Evolutionary conservation across 2,888 invertebrate species (phyloP).

Genomic region (Drosophila mulleri): DNA sequence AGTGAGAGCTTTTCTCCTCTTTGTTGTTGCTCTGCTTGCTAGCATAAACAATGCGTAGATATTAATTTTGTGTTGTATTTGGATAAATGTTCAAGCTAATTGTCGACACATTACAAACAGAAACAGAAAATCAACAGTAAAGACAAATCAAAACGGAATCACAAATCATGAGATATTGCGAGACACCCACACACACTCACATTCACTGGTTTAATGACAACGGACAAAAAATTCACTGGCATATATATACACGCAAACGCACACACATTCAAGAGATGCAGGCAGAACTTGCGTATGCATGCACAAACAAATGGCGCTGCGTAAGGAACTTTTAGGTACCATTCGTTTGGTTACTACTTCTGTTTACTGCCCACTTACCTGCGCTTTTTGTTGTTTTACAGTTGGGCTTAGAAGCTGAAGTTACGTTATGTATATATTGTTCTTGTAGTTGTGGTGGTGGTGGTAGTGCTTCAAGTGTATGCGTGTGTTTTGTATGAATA

Average conservation of each 20-base stretch:
- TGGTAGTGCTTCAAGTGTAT: constrained; percentile 40
- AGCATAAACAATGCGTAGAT: constrained; percentile 73
- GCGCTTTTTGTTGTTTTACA: constrained; percentile 55
- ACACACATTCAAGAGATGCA: constrained; percentile 9
- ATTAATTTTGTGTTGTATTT: constrained; percentile 20
- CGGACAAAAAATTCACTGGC: constrained; percentile 17
- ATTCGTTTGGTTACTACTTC: constrained; percentile 17
- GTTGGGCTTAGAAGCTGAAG: constrained; percentile 42
- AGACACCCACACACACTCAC: constrained; percentile 38
- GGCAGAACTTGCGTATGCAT: constrained; percentile 40
- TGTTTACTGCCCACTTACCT: constrained; percentile 56
- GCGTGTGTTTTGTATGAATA: constrained; percentile 43
- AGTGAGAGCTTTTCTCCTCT: constrained; percentile 19
- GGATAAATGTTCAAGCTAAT: constrained; percentile 60
- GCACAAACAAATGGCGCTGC: constrained; percentile 38
- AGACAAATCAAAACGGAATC: constrained; percentile 37
- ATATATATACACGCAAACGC: constrained; percentile 8
- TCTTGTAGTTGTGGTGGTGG: constrained; percentile 17
- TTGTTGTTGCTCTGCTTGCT: constrained; percentile 24
- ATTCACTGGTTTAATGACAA: constrained; percentile 11
- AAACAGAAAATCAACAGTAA: constrained; percentile 61
- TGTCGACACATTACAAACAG: constrained; percentile 55
- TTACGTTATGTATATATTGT: constrained; percentile 39
- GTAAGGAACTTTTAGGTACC: constrained; percentile 43
- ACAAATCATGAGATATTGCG: constrained; percentile 32